These are phyloP conservation scores for Atopsyche davidsoni DNA, from an alignment of 1,140 invertebrate genomes.

Conservation along the genomic window DNA sequence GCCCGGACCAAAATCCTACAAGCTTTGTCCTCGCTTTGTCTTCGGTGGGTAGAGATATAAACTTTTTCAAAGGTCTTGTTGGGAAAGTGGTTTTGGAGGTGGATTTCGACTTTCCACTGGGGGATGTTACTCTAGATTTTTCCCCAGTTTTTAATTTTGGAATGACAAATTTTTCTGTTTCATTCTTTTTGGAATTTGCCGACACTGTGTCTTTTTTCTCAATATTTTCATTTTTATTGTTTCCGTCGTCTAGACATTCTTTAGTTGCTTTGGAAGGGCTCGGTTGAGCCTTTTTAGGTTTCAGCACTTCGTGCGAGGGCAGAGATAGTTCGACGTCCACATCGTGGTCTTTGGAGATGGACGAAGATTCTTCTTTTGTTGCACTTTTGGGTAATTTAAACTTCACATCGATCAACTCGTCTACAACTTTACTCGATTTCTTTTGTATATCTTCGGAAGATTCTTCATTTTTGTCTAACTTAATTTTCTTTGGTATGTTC, in stretches of 20 bases:
- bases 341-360: not conserved
- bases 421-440: not conserved
- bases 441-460: not conserved
- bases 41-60: slow-evolving; percentile 18
- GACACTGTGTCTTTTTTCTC: slow-evolving; percentile 3
- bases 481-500: slow-evolving; percentile 21
- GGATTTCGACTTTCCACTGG: slow-evolving; percentile 2
- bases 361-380: not conserved
- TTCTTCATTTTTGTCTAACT: slow-evolving; percentile 14
- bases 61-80: slow-evolving; percentile 20
- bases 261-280: slow-evolving; percentile 3
- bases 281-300: too few species aligned
- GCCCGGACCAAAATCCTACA: slow-evolving; percentile 52
- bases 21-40: slow-evolving; percentile 41
- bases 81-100: slow-evolving; percentile 4
- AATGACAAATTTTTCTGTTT: slow-evolving; percentile 15
- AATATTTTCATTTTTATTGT: slow-evolving; percentile 3
- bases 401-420: not conserved
- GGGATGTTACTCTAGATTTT: not conserved
- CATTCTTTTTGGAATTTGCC: slow-evolving; percentile 2
- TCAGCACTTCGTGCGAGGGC: too few species aligned
- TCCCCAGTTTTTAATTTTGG: slow-evolving; percentile 8
- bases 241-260: not conserved
- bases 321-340: too few species aligned
- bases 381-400: not conserved